Conservation (phyloP, 1,140 invertebrate genomes). For the Lepidurus packardi region DNA sequence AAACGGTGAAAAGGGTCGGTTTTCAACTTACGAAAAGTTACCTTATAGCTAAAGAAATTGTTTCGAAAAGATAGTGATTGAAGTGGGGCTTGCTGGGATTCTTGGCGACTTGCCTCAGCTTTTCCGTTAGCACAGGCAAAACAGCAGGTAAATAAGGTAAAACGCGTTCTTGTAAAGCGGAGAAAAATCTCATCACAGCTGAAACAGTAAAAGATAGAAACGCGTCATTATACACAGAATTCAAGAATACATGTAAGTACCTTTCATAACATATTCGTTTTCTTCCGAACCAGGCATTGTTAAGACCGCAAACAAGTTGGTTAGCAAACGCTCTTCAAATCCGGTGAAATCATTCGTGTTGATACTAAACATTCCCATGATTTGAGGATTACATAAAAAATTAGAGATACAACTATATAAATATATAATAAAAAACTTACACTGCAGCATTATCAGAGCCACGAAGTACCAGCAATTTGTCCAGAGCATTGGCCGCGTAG, state of each 20-base stretch:
- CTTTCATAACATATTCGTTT: slow-evolving; percentile 97
- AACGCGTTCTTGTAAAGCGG: slow-evolving; percentile 70
- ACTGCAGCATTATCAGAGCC: slow-evolving; percentile 51
- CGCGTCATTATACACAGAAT: slow-evolving; percentile 26
- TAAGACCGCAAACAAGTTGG: slow-evolving; percentile 67
- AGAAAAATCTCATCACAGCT: slow-evolving; percentile 79
- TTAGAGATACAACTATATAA: no score
- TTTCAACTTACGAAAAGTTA: background rate
- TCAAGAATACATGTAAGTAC: slow-evolving; percentile 44
- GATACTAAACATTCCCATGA: background rate
- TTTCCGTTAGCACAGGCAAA: slow-evolving; percentile 75
- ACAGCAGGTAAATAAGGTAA: slow-evolving; percentile 71
- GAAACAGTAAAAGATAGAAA: slow-evolving; percentile 46
- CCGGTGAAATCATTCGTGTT: slow-evolving; percentile 29
- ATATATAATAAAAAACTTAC: slow-evolving; percentile 46
- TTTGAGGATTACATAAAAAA: slow-evolving; percentile 6
- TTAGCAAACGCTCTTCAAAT: slow-evolving; percentile 50
- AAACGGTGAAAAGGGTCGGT: no score
- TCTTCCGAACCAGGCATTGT: slow-evolving; percentile 68
- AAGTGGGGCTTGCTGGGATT: slow-evolving; percentile 95
- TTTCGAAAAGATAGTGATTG: slow-evolving; percentile 96
- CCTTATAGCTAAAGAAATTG: slow-evolving; percentile 73
- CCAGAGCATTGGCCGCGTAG: slow-evolving; percentile 85
- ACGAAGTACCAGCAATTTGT: slow-evolving; percentile 75
- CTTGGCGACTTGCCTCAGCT: slow-evolving; percentile 75